These are phyloP conservation scores for Ochropleura plecta DNA, from an alignment of 2,888 invertebrate genomes.

Conservation along the genomic window DNA sequence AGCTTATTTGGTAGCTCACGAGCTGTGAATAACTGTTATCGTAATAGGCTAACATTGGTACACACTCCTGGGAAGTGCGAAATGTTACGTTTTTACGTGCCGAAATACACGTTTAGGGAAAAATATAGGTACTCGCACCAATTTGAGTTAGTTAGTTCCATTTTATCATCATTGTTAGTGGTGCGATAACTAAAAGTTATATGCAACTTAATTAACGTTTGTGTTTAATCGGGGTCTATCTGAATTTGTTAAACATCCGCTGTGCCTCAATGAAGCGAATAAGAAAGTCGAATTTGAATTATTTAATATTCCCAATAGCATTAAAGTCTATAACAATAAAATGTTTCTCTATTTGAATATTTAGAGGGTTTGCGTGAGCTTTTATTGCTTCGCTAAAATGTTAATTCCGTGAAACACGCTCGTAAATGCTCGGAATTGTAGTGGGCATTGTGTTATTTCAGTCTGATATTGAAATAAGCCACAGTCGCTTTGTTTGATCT, in stretches of 20 bases:
- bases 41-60: constrained; percentile 76
- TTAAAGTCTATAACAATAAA: constrained; percentile 74
- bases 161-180: constrained; percentile 49
- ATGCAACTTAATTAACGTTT: constrained; percentile 44
- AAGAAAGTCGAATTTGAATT: constrained; percentile 56
- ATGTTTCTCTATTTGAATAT: constrained; percentile 77
- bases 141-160: constrained; percentile 49
- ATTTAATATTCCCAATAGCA: constrained; percentile 67
- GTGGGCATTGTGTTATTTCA: constrained; percentile 78
- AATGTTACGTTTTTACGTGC: constrained; percentile 58
- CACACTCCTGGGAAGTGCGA: constrained; percentile 74
- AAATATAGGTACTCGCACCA: constrained; percentile 35
- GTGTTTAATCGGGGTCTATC: constrained; percentile 23
- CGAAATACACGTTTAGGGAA: constrained; percentile 56
- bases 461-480: constrained; percentile 78
- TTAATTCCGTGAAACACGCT: constrained; percentile 83
- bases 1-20: constrained; percentile 86
- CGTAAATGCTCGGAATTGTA: constrained; percentile 80
- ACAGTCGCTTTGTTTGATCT: constrained; percentile 75
- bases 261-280: constrained; percentile 15
- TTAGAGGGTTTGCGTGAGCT: constrained; percentile 80
- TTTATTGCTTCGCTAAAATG: constrained; percentile 84
- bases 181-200: constrained; percentile 28
- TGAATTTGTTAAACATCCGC: constrained; percentile 28
- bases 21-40: constrained; percentile 83